A percentile compares a stretch with the other conserved stretches of the same genome.
Conservation (phyloP, 2,113 vertebrate species). For the Cyprinodon brontotheroides region DNA sequence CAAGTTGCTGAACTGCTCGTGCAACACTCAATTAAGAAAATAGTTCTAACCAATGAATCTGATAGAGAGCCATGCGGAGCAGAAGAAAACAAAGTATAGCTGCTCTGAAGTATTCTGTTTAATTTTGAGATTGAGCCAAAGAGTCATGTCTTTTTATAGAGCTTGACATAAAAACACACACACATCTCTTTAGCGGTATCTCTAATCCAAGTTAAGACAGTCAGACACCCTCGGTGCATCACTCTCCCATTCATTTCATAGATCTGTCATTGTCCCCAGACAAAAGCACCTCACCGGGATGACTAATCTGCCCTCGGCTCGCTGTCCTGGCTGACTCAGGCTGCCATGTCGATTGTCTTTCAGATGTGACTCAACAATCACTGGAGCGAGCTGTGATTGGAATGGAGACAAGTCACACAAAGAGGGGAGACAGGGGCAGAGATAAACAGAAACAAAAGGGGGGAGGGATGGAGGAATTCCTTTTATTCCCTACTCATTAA, state of each 20-base stretch:
- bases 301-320: constrained; percentile 75
- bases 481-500: constrained; percentile 64
- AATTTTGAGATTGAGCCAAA: constrained; percentile 40
- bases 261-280: constrained; percentile 68
- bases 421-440: constrained; percentile 43
- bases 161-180: constrained; percentile 30
- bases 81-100: constrained; percentile 16
- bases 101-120: constrained; percentile 30
- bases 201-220: constrained; percentile 65
- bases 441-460: constrained; percentile 31
- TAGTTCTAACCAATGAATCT: constrained; percentile 8
- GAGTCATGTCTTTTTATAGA: constrained; percentile 66
- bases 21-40: constrained; percentile 38
- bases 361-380: constrained; percentile 68
- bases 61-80: background rate
- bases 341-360: constrained; percentile 72
- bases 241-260: constrained; percentile 53
- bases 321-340: constrained; percentile 75
- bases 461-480: constrained; percentile 1
- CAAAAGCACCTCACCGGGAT: constrained; percentile 69
- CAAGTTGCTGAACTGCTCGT: constrained; percentile 48
- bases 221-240: constrained; percentile 68
- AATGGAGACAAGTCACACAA: constrained; percentile 72
- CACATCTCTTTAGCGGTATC: constrained; percentile 50
- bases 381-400: constrained; percentile 65